A percentile compares a stretch with the other conserved stretches of the same genome.
These are phyloP conservation scores for Heteronetta atricapilla DNA, from an alignment of 2,113 vertebrate genomes.

Conservation along the genomic window DNA sequence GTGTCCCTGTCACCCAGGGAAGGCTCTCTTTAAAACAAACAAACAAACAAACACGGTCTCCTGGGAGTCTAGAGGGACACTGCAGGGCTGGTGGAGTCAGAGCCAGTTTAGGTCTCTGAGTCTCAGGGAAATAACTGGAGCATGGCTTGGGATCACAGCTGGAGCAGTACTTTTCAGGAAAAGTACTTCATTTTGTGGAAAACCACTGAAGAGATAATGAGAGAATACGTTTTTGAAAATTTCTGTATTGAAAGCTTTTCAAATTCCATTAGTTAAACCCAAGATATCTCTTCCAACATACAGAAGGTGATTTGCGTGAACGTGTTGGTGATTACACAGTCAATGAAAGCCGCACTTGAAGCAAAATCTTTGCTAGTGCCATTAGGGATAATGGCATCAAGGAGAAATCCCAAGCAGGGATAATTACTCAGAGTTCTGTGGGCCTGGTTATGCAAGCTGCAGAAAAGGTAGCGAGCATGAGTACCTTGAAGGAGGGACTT, in stretches of 20 bases:
- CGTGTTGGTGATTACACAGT: neutral
- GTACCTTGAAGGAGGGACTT: slow-evolving; percentile 1
- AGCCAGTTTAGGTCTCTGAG: neutral
- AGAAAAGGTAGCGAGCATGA: neutral
- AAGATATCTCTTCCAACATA: neutral
- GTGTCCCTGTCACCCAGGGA: neutral
- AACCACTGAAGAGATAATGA: neutral
- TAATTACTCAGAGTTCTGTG: neutral
- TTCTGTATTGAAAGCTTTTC: neutral
- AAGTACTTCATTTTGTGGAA: neutral
- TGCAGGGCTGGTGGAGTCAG: neutral
- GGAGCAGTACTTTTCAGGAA: neutral
- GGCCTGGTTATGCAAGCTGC: neutral
- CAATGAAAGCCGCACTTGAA: neutral
- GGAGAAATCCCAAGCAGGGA: neutral
- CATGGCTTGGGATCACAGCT: neutral
- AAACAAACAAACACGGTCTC: neutral
- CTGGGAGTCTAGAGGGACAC: neutral
- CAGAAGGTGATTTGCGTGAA: neutral
- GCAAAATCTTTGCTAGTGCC: neutral
- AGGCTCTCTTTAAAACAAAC: neutral
- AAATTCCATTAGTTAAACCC: neutral
- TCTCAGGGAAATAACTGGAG: neutral
- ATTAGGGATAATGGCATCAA: slow-evolving; percentile 22
- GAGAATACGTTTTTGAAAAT: neutral